Evolutionary conservation across 2,888 invertebrate species (phyloP), one percentile per base, ranked within the genome.

Genomic region (Trachelus troglodyta): DNA sequence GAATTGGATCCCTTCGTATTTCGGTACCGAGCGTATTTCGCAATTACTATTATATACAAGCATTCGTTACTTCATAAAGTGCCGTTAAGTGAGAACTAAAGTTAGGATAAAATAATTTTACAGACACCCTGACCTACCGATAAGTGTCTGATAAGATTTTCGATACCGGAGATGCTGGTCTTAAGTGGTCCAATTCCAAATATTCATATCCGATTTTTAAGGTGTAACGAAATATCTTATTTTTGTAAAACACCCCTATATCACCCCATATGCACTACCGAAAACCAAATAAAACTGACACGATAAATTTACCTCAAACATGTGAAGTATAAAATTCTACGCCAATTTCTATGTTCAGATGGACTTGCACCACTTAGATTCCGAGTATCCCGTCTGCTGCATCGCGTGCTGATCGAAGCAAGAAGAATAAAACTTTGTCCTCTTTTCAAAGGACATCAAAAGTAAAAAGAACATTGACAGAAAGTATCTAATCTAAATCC

Each of bases 401-500:
- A 74, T 79, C 74, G 71, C 74, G 77, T 79, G 74, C 77, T 75
- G 73, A 74, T 73, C 71, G 76, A 78, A 78, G 71, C 34, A 73
- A 71, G 33, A 71, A 34, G 33, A 71, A 71, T 31, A 71, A 71
- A 15, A 30, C 31, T 71, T 31, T 34, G 31, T 31, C 34, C 34
- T 71, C 31, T 31, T 71, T 71, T 71, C 12, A 71, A 31, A 34
- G 71, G 33, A 71, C 56, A 71, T 31, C 12, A 30, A 33, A 31
- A 56, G 9, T 71, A 31, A 71, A 79, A 76, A 82, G 77, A 83
- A 86, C 81, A 86, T 77, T 80, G 82, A 87, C 77, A 87, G 77
- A 84, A 71, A 84, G 79, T 85, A 85, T 87, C 90, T 90, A 90
- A 85, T 88, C 90, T 91, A 90, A 56, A 89, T 89, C 85, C 86